Conservation (phyloP, 1,140 invertebrate genomes). For the Caenorhabditis remanei region DNA sequence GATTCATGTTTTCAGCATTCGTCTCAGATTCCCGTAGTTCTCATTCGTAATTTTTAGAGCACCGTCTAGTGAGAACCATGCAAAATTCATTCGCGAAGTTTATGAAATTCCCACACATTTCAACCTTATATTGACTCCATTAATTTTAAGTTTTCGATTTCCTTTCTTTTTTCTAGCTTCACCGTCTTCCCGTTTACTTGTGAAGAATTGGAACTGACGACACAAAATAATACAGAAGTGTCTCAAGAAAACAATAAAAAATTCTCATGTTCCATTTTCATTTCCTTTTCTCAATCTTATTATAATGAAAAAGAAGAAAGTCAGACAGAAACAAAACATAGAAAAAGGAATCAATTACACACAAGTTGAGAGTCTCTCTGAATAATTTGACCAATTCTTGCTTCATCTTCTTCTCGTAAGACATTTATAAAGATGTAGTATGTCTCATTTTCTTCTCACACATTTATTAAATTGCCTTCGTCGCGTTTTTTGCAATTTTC, state of each 20-base stretch:
- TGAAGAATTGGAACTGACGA: too few species aligned
- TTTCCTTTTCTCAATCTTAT: slow-evolving; percentile 10
- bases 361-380: background rate
- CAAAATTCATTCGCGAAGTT: too few species aligned
- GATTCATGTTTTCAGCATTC: too few species aligned
- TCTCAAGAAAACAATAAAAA: slow-evolving; percentile 1
- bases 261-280: background rate
- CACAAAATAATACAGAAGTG: too few species aligned
- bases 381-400: slow-evolving; percentile 32
- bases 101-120: too few species aligned
- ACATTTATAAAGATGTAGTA: slow-evolving; percentile 18
- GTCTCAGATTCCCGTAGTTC: too few species aligned
- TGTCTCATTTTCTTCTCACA: background rate
- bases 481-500: background rate
- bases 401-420: background rate
- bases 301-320: background rate
- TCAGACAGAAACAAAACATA: background rate
- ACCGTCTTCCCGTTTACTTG: too few species aligned
- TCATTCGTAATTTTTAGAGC: too few species aligned
- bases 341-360: slow-evolving; percentile 17
- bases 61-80: too few species aligned
- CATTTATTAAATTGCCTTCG: slow-evolving; percentile 37
- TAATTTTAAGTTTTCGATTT: background rate
- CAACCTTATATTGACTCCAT: too few species aligned
- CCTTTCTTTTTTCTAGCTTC: background rate